Conservation (phyloP, 2,888 invertebrate species). For the Athalia rosae region DNA sequence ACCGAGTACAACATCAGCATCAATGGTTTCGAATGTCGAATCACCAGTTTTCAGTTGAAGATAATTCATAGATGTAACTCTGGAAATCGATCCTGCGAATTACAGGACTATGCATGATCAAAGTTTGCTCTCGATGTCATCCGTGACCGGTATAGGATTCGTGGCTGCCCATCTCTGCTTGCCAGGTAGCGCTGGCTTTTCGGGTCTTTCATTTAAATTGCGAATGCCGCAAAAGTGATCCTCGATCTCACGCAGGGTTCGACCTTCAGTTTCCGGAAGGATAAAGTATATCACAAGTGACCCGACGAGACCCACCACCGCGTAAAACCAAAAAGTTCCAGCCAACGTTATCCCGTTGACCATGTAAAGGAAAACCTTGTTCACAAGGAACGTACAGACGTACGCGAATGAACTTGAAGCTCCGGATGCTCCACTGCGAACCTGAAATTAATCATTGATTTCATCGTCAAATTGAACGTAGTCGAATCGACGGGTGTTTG, state of each 20-base stretch:
- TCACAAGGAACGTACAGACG: slow-evolving; percentile 84
- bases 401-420: slow-evolving; percentile 84
- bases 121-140: slow-evolving; percentile 67
- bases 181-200: slow-evolving; percentile 56
- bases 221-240: slow-evolving; percentile 80
- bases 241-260: slow-evolving; percentile 82
- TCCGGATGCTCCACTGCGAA: slow-evolving; percentile 83
- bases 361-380: slow-evolving; percentile 84
- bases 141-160: slow-evolving; percentile 66
- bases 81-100: no score
- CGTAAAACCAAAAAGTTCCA: slow-evolving; percentile 84
- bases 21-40: no score
- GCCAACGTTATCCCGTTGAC: slow-evolving; percentile 79
- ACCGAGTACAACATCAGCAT: no score
- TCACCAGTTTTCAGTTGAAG: no score
- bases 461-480: background rate
- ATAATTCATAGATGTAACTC: no score
- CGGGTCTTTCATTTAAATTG: slow-evolving; percentile 68
- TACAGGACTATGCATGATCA: slow-evolving; percentile 48
- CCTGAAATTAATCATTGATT: slow-evolving; percentile 67
- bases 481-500: background rate
- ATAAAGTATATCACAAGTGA: slow-evolving; percentile 80
- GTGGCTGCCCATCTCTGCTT: slow-evolving; percentile 70
- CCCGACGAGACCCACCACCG: slow-evolving; percentile 79
- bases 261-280: slow-evolving; percentile 89